phyloP scores from a whole-genome alignment of 2,888 invertebrate genomes.

The Cerceris ruficornis region DNA sequence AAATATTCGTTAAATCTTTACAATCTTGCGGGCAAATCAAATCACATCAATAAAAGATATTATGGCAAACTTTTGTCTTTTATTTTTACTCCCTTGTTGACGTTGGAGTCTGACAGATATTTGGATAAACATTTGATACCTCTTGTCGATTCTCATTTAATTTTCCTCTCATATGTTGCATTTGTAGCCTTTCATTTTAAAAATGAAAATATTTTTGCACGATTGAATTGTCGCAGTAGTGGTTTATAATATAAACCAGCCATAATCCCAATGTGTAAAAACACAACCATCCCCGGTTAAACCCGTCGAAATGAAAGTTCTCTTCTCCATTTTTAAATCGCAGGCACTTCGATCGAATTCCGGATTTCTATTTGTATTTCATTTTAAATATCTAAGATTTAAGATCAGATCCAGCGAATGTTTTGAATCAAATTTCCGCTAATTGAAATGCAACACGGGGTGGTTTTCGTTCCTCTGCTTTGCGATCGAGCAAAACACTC shows the following conservation, averaged over 20 bases:
- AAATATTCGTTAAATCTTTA: too few relatives aligned
- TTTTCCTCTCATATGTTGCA: not conserved
- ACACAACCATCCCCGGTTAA: not conserved
- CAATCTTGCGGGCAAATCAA: too few relatives aligned
- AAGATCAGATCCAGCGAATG: too few relatives aligned
- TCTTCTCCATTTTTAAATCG: not conserved
- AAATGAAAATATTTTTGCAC: not conserved
- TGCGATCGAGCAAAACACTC: not conserved
- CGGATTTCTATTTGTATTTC: too few relatives aligned
- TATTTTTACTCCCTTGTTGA: too few relatives aligned
- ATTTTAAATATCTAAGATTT: too few relatives aligned
- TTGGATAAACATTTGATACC: not conserved
- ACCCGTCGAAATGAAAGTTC: not conserved
- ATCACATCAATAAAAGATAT: too few relatives aligned
- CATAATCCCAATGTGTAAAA: not conserved
- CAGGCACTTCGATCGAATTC: too few relatives aligned
- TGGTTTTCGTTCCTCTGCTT: slow-evolving; percentile 1
- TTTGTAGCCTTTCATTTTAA: not conserved
- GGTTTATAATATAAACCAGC: not conserved
- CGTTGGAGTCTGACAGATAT: too few relatives aligned
- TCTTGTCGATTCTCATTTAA: not conserved
- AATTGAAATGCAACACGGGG: not conserved
- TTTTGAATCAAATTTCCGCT: not conserved
- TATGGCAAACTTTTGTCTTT: too few relatives aligned
- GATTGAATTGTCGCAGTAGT: not conserved